These are phyloP conservation scores for Lepilemur ruficaudatus DNA, from an alignment of 2,797 vertebrate genomes.

Conservation along the genomic window DNA sequence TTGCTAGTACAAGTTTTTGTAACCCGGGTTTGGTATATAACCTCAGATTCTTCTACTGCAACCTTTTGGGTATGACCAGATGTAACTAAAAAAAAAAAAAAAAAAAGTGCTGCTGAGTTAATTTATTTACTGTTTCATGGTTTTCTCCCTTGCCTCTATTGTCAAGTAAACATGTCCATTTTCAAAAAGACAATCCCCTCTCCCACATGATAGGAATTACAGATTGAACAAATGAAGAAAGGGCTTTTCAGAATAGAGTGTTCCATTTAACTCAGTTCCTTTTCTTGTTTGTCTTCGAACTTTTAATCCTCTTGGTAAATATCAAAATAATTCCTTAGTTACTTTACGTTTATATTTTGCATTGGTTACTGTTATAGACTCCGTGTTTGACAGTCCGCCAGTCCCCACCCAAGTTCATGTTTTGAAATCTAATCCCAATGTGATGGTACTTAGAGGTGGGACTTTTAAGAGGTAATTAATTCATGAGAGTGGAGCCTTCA, in stretches of 20 bases:
- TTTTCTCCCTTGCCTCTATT: background rate
- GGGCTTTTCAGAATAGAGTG: background rate
- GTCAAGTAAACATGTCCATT: background rate
- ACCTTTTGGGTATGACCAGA: background rate
- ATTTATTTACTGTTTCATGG: background rate
- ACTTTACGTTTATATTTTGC: conserved; percentile 23
- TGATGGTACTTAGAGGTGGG: background rate
- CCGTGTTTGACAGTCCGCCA: background rate
- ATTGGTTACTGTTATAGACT: background rate
- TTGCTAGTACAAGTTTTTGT: background rate
- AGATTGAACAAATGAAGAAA: background rate
- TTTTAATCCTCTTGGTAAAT: background rate
- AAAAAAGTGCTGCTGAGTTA: background rate
- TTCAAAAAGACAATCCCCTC: background rate
- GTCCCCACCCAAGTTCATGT: background rate
- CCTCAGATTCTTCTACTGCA: background rate
- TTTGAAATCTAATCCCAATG: background rate
- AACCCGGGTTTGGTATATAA: background rate
- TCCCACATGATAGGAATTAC: background rate
- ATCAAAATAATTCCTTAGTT: background rate
- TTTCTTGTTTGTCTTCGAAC: conserved; percentile 36
- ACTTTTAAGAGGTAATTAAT: background rate
- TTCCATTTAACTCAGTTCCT: background rate
- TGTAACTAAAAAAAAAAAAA: background rate
- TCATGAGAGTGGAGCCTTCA: background rate